These are phyloP conservation scores for Lasioglossum albipes DNA, from an alignment of 1,140 invertebrate species.

Conservation along the genomic window DNA sequence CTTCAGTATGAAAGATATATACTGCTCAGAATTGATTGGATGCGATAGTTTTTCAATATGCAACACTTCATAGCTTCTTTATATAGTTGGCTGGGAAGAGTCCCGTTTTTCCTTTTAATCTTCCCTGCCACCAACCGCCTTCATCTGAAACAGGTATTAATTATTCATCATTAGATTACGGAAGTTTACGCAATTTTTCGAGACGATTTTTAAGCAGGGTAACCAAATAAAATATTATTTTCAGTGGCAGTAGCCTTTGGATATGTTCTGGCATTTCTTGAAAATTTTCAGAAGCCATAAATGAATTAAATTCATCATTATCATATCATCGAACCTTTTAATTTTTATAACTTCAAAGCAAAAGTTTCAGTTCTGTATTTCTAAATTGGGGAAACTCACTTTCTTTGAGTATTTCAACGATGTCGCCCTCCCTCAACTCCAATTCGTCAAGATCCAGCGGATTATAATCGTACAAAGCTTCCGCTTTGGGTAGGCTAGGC, in stretches of 20 bases:
- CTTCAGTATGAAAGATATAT: neutral
- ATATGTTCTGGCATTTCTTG: too few relatives aligned
- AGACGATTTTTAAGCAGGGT: too few relatives aligned
- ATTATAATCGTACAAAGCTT: constrained; percentile 85
- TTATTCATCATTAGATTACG: too few relatives aligned
- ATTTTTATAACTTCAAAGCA: too few relatives aligned
- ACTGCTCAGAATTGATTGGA: neutral
- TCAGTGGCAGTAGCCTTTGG: too few relatives aligned
- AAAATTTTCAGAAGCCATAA: too few relatives aligned
- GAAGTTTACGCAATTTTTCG: too few relatives aligned
- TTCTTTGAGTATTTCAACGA: constrained; percentile 85
- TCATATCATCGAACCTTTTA: too few relatives aligned
- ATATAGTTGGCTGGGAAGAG: constrained; percentile 87
- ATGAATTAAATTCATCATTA: too few relatives aligned
- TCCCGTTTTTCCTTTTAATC: constrained; percentile 82
- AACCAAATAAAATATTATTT: too few relatives aligned
- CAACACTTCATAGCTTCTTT: constrained; percentile 73
- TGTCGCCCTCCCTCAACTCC: constrained; percentile 83
- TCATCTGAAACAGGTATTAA: constrained; percentile 80
- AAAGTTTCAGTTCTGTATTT: too few relatives aligned
- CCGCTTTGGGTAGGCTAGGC: constrained; percentile 80
- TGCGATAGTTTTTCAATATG: neutral
- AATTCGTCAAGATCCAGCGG: constrained; percentile 87
- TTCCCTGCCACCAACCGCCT: constrained; percentile 87
- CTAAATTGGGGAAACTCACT: constrained; percentile 76